A percentile compares a stretch with the other conserved stretches of the same genome.
Evolutionary conservation across 2,113 vertebrate species (phyloP).

Genomic region (Cettia cetti): DNA sequence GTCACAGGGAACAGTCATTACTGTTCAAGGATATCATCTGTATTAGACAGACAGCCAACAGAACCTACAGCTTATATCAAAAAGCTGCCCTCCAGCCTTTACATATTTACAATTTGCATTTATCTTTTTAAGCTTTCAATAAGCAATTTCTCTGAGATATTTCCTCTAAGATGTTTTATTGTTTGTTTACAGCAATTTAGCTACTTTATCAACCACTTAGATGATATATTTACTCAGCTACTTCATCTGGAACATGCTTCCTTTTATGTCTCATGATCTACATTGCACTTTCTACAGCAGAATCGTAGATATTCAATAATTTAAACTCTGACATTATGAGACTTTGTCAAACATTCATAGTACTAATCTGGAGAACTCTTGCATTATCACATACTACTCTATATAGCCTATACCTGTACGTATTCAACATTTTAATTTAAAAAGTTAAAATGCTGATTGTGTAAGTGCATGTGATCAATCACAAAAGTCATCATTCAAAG

Average conservation of each 20-base stretch:
- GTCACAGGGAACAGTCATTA: background rate
- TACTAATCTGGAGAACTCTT: background rate
- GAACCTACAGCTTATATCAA: background rate
- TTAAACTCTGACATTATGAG: conserved; percentile 1
- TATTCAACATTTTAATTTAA: background rate
- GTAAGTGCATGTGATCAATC: background rate
- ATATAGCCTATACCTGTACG: background rate
- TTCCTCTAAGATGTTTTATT: background rate
- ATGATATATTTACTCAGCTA: conserved; percentile 10
- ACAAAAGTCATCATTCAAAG: background rate
- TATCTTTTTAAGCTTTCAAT: background rate
- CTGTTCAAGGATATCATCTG: background rate
- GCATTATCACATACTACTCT: background rate
- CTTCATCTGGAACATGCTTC: background rate
- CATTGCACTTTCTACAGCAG: background rate
- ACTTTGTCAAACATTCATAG: background rate
- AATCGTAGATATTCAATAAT: conserved; percentile 26
- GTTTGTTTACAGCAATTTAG: conserved; percentile 32
- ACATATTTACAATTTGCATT: background rate
- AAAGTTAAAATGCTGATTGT: background rate
- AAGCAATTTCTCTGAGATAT: background rate
- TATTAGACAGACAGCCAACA: background rate
- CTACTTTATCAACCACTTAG: background rate
- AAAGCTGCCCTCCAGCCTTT: background rate
- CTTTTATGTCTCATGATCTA: conserved; percentile 25